Evolutionary conservation across 2,888 invertebrate genomes (phyloP), one percentile per base, ranked within the genome.

Genomic region (Homarus gammarus): DNA sequence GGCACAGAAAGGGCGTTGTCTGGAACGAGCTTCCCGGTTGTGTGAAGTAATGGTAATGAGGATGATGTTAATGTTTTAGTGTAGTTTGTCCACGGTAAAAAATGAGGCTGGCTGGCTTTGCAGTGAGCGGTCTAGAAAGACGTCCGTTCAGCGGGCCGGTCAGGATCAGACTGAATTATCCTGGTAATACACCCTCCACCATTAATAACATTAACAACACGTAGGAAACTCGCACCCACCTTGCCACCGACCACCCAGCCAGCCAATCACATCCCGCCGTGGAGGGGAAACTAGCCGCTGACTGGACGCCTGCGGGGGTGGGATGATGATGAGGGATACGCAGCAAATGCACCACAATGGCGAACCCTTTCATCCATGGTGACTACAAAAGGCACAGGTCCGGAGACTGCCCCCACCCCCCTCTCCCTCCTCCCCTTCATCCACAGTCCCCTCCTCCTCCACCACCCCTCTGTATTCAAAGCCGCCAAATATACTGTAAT

Each of bases 401-500:
- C 44, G 12, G 44, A 38, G 56, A 22, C 27, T 31, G 33, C 15
- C 27, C 64, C 38, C 40, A 56, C 75, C 49, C 33, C 49, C 36
- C n/a, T 38, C 75, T 40, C 40, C 38, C 51, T 36, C 40, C 51
- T 38, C 51, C 49, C 73, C 33, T 73, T 56, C 40, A 49, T 31
- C 22, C 61, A 22, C 61, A 8, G 18, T 27, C 33, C 33, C 31
- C 22, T n/a, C 56, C 36, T 27, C 15, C 36, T n/a, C n/a, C 36
- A 6, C 15, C 36, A 18, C 36, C 36, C 36, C n/a, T 36, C 70
- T 78, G 78, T 70, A 86, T 86, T 86, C 70, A 78, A 68, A 78
- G 78, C 86, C 86, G 78, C 86, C 86, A 86, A 86, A 86, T 86
- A 86, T 86, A 86, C 78, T 78, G 86, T 86, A 86, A 86, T 86